Percentiles rank a stretch among this genome's conserved stretches.
These are phyloP conservation scores for Stenotaenia linearis DNA, from an alignment of 2,888 invertebrate species.

Conservation along the genomic window DNA sequence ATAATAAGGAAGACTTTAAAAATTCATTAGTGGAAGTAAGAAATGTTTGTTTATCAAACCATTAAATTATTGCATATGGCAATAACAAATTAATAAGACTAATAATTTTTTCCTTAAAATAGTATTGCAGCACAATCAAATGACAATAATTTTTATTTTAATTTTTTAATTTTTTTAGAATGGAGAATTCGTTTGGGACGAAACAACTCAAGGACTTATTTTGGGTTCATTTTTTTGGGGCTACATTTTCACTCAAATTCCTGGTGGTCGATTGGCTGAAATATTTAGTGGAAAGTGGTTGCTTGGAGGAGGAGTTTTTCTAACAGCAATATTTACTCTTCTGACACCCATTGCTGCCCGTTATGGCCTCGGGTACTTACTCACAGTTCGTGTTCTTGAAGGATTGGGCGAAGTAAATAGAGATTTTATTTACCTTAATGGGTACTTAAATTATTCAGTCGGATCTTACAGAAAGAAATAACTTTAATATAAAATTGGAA, in stretches of 20 bases:
- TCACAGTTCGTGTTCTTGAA: conserved; percentile 68
- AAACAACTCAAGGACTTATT: conserved; percentile 65
- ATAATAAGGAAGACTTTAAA: background rate
- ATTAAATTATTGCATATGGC: too few relatives aligned
- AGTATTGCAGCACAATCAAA: too few relatives aligned
- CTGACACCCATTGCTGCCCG: conserved; percentile 67
- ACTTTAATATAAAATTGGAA: too few relatives aligned
- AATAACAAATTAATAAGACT: too few relatives aligned
- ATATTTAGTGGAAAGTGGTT: conserved; percentile 82
- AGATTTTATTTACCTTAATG: too few relatives aligned
- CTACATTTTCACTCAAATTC: conserved; percentile 71
- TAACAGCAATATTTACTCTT: conserved; percentile 70
- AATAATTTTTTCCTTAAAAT: too few relatives aligned
- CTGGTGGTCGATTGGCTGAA: conserved; percentile 72
- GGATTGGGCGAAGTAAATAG: conserved; percentile 75
- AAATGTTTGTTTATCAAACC: background rate
- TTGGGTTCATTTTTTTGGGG: conserved; percentile 83
- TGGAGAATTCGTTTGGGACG: conserved; percentile 71
- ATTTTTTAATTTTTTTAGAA: too few relatives aligned
- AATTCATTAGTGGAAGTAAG: background rate
- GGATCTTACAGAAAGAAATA: too few relatives aligned
- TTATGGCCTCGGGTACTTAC: conserved; percentile 50
- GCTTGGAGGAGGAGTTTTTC: conserved; percentile 69
- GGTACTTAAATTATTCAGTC: too few relatives aligned
- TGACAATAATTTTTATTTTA: too few relatives aligned